Evolutionary conservation across 30 jellyfish, hydroid and myxozoan species (phyloP), one percentile per base, ranked within the genome.

Genomic region (Aurelia aurita complex sp. Pacific): DNA sequence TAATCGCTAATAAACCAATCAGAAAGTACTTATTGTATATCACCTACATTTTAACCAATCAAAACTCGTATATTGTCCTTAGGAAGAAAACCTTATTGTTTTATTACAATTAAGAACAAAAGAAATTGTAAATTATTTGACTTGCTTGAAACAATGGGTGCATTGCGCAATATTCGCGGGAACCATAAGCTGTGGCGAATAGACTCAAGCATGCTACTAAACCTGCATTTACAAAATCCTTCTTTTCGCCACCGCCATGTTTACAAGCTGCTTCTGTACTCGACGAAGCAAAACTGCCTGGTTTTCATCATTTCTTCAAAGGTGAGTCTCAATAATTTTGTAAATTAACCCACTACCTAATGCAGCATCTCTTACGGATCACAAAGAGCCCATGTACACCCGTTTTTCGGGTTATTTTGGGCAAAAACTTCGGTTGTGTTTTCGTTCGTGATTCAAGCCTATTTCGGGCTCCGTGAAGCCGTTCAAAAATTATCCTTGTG

Each of bases 231-330:
- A 72, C 64, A 23, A 69, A 36, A 67, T 72, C 77, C 81, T 82
- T 78, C 64, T 75, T 40, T 51, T 79, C 51, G 42, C 16, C 77
- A 82, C 81, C 91, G 91, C 91, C 91, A 82, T 82, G 91, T 82
- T 82, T 69, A 29, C 54, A 73, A 85, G 91, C 72, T 82, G 91
- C 46, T 43, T 33, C 16, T 52, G 73, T 69, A 18, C 65, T 7
- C 43, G 62, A 55, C 36, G 69, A 76, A 82, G 70, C 85, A 43
- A 76, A 60, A 60, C 64, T 60, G 77, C 86, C 64, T 61, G 23
- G 73, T 2, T 76, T 57, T 76, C 67, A 42, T 65, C 76, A n/a
- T 60, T 59, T 76, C 50, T 46, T 19, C 76, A 36, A 14, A 14
- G 76, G 86, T 57, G 9, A 76, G 76, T 57, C 29, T 76, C 35